Conservation (phyloP, 2,113 vertebrate species). For the Perca schrenkii region DNA sequence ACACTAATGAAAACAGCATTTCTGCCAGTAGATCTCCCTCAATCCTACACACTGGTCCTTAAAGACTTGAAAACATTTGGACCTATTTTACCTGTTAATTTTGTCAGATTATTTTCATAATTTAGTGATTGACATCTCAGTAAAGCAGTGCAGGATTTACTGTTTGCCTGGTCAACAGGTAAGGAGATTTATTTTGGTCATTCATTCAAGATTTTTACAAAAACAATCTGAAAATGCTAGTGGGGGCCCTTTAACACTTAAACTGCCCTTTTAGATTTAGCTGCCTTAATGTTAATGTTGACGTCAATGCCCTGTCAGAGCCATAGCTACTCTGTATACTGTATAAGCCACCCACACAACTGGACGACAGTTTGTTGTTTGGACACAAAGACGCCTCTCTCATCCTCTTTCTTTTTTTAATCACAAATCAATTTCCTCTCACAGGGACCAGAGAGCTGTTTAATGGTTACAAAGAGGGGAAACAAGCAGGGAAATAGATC, state of each 20-base stretch:
- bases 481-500: constrained; percentile 74
- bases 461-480: constrained; percentile 73
- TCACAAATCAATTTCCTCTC: constrained; percentile 72
- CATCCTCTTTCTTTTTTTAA: constrained; percentile 63
- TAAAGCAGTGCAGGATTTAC: not conserved
- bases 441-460: constrained; percentile 59
- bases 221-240: not conserved
- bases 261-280: not conserved
- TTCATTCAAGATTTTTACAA: not conserved
- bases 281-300: not conserved
- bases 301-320: constrained; percentile 21
- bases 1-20: no score
- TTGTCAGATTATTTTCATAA: not conserved
- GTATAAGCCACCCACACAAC: constrained; percentile 45
- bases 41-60: no score
- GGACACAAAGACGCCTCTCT: constrained; percentile 53
- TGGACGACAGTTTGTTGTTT: constrained; percentile 18
- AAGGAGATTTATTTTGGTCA: no score
- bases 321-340: constrained; percentile 15
- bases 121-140: not conserved
- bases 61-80: not conserved
- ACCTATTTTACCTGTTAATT: no score
- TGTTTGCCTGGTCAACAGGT: not conserved
- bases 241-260: not conserved
- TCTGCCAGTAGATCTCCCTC: no score